Conservation (phyloP, 2,113 vertebrate species). For the human (Homo sapiens) region DNA sequence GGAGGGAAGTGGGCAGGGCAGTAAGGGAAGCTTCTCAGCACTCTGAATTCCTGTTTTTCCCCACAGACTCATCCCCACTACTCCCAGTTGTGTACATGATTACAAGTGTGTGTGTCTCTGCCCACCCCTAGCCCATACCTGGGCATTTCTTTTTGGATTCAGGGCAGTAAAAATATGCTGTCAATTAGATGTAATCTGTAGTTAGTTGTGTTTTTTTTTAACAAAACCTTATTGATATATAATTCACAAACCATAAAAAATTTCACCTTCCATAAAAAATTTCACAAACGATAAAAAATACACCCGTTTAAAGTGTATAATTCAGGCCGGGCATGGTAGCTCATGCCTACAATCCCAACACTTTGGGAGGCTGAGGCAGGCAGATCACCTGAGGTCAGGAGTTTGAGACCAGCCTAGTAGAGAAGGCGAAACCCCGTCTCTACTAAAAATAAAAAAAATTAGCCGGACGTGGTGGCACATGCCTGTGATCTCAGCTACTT, state of each 20-base stretch:
- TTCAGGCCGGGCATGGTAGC: not conserved
- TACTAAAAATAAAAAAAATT: no score
- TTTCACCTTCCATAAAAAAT: no score
- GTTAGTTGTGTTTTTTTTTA: not conserved
- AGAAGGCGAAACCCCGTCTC: no score
- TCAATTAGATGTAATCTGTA: not conserved
- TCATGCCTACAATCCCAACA: no score
- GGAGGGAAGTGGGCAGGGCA: no score
- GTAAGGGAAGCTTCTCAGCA: accelerated
- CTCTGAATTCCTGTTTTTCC: not conserved
- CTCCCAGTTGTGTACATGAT: no score
- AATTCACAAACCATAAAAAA: not conserved
- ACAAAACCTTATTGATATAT: not conserved
- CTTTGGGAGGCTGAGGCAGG: no score
- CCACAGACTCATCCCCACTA: not conserved
- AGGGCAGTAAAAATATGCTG: not conserved
- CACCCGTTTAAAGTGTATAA: not conserved
- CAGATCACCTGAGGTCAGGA: no score
- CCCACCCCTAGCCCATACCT: not conserved
- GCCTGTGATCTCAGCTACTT: no score
- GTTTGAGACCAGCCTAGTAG: no score
- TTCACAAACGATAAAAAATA: not conserved
- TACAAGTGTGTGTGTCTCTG: not conserved
- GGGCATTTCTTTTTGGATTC: not conserved
- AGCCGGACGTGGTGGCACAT: no score